phyloP scores from a whole-genome alignment of 2,113 vertebrate species.

The Hippolais icterina region DNA sequence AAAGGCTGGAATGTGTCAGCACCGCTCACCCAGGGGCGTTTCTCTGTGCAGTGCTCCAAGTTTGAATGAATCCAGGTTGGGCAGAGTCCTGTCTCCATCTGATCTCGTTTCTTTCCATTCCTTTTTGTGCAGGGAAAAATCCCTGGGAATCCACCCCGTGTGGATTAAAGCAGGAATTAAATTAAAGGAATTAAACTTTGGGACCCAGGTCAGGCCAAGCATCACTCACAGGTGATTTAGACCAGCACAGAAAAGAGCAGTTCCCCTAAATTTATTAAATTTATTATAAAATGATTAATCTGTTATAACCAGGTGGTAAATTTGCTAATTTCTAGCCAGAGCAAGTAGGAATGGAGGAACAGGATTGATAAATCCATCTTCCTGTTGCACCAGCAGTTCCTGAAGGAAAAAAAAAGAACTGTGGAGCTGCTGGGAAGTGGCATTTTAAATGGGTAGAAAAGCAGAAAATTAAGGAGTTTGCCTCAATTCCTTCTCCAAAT shows the following conservation, averaged over 20 bases:
- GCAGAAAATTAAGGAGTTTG: not conserved
- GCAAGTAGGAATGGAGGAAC: fast-evolving
- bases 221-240: not conserved
- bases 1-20: fast-evolving
- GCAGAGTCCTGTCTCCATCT: fast-evolving
- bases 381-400: not conserved
- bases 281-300: not conserved
- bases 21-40: not conserved
- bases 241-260: not conserved
- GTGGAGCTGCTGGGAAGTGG: not conserved
- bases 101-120: not conserved
- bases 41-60: fast-evolving
- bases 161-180: not conserved
- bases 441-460: not conserved
- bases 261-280: not conserved
- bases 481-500: not conserved
- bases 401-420: not conserved
- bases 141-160: fast-evolving
- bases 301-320: fast-evolving
- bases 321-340: not conserved
- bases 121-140: not conserved
- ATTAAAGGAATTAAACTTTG: too few species aligned
- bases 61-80: too few species aligned
- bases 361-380: not conserved
- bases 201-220: not conserved